Evolutionary conservation across 2,888 invertebrate genomes (phyloP).

Genomic region (Deroplatys truncata): DNA sequence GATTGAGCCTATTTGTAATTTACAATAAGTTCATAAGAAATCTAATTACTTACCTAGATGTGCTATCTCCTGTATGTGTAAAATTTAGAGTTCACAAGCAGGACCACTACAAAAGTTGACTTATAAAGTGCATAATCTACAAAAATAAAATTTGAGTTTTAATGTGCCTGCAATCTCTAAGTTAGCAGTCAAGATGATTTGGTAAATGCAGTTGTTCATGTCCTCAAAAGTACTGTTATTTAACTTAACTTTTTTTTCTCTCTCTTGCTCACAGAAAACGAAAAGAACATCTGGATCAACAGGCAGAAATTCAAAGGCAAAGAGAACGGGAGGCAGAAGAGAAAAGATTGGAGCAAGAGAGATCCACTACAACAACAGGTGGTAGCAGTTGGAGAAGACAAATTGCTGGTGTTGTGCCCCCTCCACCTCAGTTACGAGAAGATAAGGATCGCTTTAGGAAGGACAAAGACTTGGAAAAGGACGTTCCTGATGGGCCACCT

Average conservation of each 20-base stretch:
- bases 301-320: constrained; percentile 60
- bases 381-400: constrained; percentile 25
- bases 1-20: no score
- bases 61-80: no score
- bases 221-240: no score
- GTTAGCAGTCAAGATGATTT: no score
- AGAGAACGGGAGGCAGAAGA: constrained; percentile 64
- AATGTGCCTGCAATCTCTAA: no score
- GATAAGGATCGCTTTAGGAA: constrained; percentile 34
- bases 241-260: neutral
- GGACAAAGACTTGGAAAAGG: constrained; percentile 34
- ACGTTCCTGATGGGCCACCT: constrained; percentile 3
- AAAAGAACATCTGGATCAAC: constrained; percentile 61
- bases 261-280: constrained; percentile 50
- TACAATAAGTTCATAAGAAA: no score
- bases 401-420: constrained; percentile 17
- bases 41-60: no score
- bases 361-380: constrained; percentile 30
- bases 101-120: no score
- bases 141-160: no score
- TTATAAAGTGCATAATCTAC: no score
- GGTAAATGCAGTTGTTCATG: no score
- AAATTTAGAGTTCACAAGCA: no score
- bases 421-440: constrained; percentile 17
- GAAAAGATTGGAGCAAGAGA: constrained; percentile 43